Percentiles rank a stretch among this genome's conserved stretches.
Conservation (phyloP, 2,888 invertebrate species). For the Chrysolina americana region DNA sequence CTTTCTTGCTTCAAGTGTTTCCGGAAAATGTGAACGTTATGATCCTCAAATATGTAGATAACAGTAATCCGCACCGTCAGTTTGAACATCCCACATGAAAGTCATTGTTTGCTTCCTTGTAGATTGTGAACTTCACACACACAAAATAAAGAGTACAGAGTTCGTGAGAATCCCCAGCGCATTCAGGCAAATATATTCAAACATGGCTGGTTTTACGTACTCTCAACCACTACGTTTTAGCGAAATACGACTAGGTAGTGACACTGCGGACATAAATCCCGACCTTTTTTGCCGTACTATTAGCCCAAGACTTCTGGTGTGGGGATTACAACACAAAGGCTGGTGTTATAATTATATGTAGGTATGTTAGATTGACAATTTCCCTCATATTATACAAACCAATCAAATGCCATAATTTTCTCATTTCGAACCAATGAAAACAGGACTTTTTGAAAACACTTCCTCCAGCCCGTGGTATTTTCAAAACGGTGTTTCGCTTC, state of each 20-base stretch:
- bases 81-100: slow-evolving; percentile 17
- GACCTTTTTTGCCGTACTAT: slow-evolving; percentile 22
- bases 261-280: slow-evolving; percentile 29
- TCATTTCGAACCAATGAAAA: no score
- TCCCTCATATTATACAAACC: no score
- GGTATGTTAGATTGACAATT: no score
- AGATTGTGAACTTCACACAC: slow-evolving; percentile 28
- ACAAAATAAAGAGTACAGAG: slow-evolving; percentile 24
- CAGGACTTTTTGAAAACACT: no score
- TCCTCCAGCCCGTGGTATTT: no score
- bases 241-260: slow-evolving; percentile 26
- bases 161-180: slow-evolving; percentile 42
- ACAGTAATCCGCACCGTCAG: slow-evolving; percentile 2
- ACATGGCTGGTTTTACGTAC: slow-evolving; percentile 37
- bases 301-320: slow-evolving; percentile 18
- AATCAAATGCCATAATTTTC: no score
- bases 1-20: not conserved
- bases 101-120: slow-evolving; percentile 17
- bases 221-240: slow-evolving; percentile 41
- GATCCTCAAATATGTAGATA: slow-evolving; percentile 16
- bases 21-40: not conserved
- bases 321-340: not conserved
- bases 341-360: no score
- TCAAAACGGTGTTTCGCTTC: no score
- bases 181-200: slow-evolving; percentile 47